Evolutionary conservation across 2,113 vertebrate genomes (phyloP).

Genomic region (Hippocampus abdominalis): DNA sequence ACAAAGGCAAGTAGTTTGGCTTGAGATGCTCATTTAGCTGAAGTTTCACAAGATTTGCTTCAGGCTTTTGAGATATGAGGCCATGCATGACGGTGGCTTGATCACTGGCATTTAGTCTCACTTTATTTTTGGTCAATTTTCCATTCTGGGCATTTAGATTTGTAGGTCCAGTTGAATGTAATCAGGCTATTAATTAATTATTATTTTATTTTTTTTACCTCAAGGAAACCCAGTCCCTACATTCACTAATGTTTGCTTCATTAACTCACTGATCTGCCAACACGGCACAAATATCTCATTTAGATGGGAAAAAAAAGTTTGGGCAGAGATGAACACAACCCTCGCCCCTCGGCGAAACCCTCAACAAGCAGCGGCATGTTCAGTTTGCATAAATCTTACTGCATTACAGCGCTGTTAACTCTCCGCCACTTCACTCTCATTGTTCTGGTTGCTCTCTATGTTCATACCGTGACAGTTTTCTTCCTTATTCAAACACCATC

Average conservation of each 20-base stretch:
- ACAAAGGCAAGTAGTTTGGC: too few relatives aligned
- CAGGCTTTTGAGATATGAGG: too few relatives aligned
- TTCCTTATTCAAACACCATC: conserved; percentile 34
- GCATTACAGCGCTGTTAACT: conserved; percentile 30
- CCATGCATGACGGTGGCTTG: too few relatives aligned
- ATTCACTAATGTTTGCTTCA: conserved; percentile 33
- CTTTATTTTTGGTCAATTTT: neutral
- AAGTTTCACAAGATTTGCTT: too few relatives aligned
- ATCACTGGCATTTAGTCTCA: too few relatives aligned
- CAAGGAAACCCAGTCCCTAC: conserved; percentile 3
- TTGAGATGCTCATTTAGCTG: too few relatives aligned
- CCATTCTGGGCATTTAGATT: neutral
- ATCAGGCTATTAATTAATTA: neutral
- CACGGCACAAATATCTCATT: conserved; percentile 22
- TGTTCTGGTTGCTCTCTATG: conserved; percentile 30
- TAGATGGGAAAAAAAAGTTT: conserved; percentile 38
- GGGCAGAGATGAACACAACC: conserved; percentile 21
- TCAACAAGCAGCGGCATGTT: conserved; percentile 23
- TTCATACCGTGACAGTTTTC: conserved; percentile 22
- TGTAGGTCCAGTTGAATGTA: neutral
- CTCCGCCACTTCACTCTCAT: conserved; percentile 40
- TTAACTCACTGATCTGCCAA: conserved; percentile 25
- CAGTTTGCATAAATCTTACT: conserved; percentile 48
- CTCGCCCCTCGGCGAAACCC: conserved; percentile 20
- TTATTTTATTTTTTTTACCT: neutral